A percentile compares a stretch with the other conserved stretches of the same genome.
Conservation (phyloP, 2,797 vertebrate genomes). For the Antrozous pallidus region DNA sequence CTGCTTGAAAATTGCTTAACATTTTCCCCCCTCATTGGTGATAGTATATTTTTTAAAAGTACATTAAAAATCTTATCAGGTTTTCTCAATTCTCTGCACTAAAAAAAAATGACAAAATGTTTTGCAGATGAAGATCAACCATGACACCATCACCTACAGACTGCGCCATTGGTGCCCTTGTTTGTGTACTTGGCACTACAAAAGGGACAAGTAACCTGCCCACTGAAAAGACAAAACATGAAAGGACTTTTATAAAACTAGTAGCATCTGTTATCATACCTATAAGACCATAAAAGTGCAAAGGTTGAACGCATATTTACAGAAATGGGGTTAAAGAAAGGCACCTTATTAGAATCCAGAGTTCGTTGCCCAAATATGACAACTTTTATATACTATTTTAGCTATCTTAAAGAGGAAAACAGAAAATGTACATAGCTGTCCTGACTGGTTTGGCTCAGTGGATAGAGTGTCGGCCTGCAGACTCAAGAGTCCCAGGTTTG, state of each 20-base stretch:
- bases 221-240: constrained; percentile 12
- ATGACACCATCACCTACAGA: not conserved
- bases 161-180: not conserved
- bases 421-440: constrained; percentile 46
- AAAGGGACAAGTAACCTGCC: constrained; percentile 21
- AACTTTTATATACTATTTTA: constrained; percentile 35
- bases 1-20: constrained; percentile 78
- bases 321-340: constrained; percentile 40
- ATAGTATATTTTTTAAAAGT: constrained; percentile 67
- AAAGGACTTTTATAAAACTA: constrained; percentile 48
- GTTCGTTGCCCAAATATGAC: constrained; percentile 26
- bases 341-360: not conserved
- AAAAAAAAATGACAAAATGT: constrained; percentile 59
- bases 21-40: constrained; percentile 59
- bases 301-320: constrained; percentile 12
- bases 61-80: constrained; percentile 75
- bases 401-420: not conserved
- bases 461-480: too few species aligned
- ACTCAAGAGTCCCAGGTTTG: too few species aligned
- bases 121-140: constrained; percentile 59
- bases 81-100: constrained; percentile 58
- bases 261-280: not conserved
- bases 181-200: not conserved
- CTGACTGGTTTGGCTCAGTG: too few species aligned
- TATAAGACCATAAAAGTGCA: constrained; percentile 31